Evolutionary conservation across 92 coral and sea anemone genomes (phyloP).

Genomic region (Siderastrea siderea): DNA sequence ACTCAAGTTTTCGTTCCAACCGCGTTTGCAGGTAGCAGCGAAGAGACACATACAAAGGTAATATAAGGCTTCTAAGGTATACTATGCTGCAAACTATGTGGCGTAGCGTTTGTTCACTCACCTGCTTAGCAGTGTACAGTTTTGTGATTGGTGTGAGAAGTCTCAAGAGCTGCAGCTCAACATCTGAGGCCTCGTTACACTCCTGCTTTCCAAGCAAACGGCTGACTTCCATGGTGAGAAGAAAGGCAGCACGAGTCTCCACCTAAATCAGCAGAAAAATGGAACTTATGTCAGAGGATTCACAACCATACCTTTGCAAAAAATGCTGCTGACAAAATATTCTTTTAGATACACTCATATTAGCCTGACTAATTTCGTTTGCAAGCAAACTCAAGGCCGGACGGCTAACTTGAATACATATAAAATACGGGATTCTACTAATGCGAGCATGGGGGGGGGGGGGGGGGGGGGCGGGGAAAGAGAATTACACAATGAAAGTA

Average conservation of each 20-base stretch:
- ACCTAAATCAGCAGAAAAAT: slow-evolving; percentile 46
- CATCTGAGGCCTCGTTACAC: slow-evolving; percentile 76
- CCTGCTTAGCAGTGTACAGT: slow-evolving; percentile 98
- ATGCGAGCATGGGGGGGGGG: too few relatives aligned
- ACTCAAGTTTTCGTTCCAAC: too few relatives aligned
- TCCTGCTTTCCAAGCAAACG: slow-evolving; percentile 90
- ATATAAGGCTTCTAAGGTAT: background rate
- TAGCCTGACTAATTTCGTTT: too few relatives aligned
- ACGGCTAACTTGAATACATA: too few relatives aligned
- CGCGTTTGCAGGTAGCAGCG: too few relatives aligned
- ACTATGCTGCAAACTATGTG: background rate
- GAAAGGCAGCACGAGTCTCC: slow-evolving; percentile 85
- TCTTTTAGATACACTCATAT: background rate
- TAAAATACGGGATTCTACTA: too few relatives aligned
- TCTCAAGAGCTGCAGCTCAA: slow-evolving; percentile 75
- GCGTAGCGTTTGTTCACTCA: background rate
- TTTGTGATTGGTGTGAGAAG: slow-evolving; percentile 88
- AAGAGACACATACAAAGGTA: too few relatives aligned
- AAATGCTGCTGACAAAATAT: too few relatives aligned
- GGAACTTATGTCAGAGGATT: background rate
- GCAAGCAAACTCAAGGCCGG: too few relatives aligned
- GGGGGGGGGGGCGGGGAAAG: too few relatives aligned
- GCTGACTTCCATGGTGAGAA: slow-evolving; percentile 84
- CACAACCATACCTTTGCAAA: background rate
- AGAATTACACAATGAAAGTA: too few relatives aligned